A percentile compares a stretch with the other conserved stretches of the same genome.
These are phyloP conservation scores for Camponotus floridanus DNA, from an alignment of 1,140 invertebrate species.

Conservation along the genomic window DNA sequence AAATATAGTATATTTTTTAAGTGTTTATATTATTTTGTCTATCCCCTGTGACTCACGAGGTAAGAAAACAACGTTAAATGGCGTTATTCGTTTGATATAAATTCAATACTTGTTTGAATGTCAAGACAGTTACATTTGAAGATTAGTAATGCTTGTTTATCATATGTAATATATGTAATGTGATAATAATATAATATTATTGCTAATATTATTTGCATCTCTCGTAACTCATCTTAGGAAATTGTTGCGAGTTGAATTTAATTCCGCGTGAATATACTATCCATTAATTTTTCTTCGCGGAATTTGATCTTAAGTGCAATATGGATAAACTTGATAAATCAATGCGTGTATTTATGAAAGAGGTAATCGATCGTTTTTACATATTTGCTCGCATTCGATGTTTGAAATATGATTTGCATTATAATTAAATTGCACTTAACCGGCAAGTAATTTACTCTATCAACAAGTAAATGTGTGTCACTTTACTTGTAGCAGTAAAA, in stretches of 20 bases:
- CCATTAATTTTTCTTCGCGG: constrained; percentile 31
- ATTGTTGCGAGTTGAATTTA: constrained; percentile 20
- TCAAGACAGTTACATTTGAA: neutral
- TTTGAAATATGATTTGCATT: constrained; percentile 27
- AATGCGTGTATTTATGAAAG: constrained; percentile 5
- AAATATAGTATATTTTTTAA: too few relatives aligned
- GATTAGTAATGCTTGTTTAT: neutral
- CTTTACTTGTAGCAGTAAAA: constrained; percentile 41
- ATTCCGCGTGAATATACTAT: neutral
- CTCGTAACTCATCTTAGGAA: neutral
- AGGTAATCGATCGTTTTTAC: constrained; percentile 35
- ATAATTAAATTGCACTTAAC: constrained; percentile 53
- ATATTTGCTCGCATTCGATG: constrained; percentile 10
- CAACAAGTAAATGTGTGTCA: constrained; percentile 21
- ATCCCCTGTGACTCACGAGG: neutral
- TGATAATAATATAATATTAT: neutral
- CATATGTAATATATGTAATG: neutral
- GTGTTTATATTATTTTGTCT: too few relatives aligned
- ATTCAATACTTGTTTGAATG: neutral
- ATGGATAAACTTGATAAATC: constrained; percentile 34
- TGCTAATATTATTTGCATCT: constrained; percentile 27
- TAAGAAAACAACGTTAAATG: neutral
- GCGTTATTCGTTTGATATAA: too few relatives aligned
- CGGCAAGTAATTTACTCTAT: constrained; percentile 30
- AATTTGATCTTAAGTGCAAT: constrained; percentile 33